Conservation (phyloP, 1,140 invertebrate genomes). For the Musca vetustissima region DNA sequence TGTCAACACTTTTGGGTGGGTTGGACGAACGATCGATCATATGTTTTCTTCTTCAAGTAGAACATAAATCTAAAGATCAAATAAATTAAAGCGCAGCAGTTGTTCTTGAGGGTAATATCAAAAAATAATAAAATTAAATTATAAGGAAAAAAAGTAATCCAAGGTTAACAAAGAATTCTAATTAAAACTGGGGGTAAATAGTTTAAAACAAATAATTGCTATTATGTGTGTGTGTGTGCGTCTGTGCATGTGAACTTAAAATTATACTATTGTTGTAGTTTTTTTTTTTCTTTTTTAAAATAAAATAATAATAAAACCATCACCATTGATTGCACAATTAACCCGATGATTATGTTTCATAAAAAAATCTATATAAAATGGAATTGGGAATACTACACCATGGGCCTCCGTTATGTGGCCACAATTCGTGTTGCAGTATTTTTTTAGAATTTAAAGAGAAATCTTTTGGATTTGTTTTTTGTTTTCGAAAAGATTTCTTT, state of each 20-base stretch:
- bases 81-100: slow-evolving; percentile 22
- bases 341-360: slow-evolving; percentile 45
- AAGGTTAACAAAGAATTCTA: neutral
- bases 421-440: neutral
- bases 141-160: neutral
- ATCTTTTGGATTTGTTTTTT: neutral
- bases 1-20: too few relatives aligned
- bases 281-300: too few relatives aligned
- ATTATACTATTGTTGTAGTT: neutral
- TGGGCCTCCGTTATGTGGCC: neutral
- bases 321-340: slow-evolving; percentile 56
- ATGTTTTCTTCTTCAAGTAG: neutral
- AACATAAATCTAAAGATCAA: neutral
- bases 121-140: too few relatives aligned
- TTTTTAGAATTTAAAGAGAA: neutral
- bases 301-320: slow-evolving; percentile 41
- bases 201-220: too few relatives aligned
- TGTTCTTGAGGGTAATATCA: neutral
- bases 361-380: neutral
- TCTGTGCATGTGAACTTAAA: neutral
- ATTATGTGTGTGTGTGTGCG: neutral
- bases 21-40: too few relatives aligned
- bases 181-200: too few relatives aligned
- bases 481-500: neutral
- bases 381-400: too few relatives aligned